Conservation (phyloP, 2,113 vertebrate species). For the Dromiciops gliroides region DNA sequence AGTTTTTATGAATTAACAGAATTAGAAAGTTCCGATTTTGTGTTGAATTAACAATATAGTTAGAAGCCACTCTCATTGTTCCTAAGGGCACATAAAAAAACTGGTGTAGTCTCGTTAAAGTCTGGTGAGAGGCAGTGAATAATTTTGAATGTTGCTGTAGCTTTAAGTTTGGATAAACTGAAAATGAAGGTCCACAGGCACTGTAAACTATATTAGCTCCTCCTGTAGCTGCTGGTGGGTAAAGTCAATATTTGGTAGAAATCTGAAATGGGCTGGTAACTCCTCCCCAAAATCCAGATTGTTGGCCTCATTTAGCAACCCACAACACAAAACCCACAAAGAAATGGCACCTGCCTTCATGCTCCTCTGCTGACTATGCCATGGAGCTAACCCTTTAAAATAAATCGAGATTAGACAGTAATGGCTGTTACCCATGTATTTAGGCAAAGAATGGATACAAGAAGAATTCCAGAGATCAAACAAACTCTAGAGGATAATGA, state of each 20-base stretch:
- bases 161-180: background rate
- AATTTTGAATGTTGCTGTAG: background rate
- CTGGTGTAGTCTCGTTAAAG: background rate
- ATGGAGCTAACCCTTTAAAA: slow-evolving; percentile 1
- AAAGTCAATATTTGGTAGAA: background rate
- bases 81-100: background rate
- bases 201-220: background rate
- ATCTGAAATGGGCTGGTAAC: background rate
- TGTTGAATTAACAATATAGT: background rate
- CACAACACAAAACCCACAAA: background rate
- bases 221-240: background rate
- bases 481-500: slow-evolving; percentile 17
- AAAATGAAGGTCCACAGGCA: background rate
- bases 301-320: background rate
- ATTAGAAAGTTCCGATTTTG: background rate
- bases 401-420: slow-evolving; percentile 16
- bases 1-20: background rate
- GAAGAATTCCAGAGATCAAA: background rate
- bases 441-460: background rate
- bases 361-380: background rate
- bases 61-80: background rate
- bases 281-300: background rate
- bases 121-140: background rate
- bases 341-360: background rate
- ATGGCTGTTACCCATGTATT: background rate